Evolutionary conservation across 2,888 invertebrate species (phyloP), one percentile per base, ranked within the genome.

Genomic region (Drosophila gaucha): DNA sequence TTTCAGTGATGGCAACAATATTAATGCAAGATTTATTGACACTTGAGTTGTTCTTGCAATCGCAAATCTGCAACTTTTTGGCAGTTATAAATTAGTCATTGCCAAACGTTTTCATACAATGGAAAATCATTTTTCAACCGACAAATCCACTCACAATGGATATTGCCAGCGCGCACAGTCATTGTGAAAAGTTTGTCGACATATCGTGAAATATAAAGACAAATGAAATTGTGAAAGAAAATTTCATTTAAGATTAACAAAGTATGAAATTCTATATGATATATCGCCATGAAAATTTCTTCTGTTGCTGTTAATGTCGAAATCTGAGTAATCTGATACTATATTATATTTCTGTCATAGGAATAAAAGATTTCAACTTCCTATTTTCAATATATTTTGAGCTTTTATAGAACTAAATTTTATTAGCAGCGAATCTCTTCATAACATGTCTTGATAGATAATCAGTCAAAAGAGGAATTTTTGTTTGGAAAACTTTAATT

Each of bases 21-120:
- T 74, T 67, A 82, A 82, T 82, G 80, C 58, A 60, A 80, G 78
- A 78, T 76, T 84, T 80, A 84, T 80, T 68, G 82, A 68, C 68
- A 71, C 67, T 49, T 52, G 54, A 46, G 62, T 47, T 49, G 36
- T 54, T 47, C 14, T 44, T 58, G 46, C 67, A 71, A 69, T 68
- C 57, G 43, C 50, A 74, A 67, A 56, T 65, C 75, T 65, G 71
- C 60, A 65, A 70, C 67, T 60, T 71, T 70, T 39, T 74, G 78
- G 58, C 79, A 76, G 77, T 70, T 85, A 85, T 78, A 85, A 82
- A 82, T 82, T 78, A 72, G 79, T 55, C 59, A 43, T 39, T 36
- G 64, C 41, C 73, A 36, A 50, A 47, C 38, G 57, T 46, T 74
- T 49, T 57, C 54, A 55, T 39, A 28, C 18, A 16, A 57, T 26